Conservation (phyloP, 92 coral and sea anemone genomes). For the Galaxea fascicularis region DNA sequence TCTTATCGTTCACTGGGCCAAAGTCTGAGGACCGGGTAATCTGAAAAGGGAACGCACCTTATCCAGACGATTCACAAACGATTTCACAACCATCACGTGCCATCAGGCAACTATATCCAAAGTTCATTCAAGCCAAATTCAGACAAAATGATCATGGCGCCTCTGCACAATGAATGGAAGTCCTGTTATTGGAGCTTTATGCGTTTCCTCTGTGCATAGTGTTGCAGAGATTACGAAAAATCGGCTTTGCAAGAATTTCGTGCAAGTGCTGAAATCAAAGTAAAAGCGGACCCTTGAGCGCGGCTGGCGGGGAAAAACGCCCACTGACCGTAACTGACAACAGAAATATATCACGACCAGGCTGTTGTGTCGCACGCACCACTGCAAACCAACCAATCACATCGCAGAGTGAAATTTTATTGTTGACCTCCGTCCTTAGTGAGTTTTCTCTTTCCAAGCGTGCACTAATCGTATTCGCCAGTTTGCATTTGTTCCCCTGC, state of each 20-base stretch:
- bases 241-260: neutral
- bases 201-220: neutral
- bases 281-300: neutral
- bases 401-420: neutral
- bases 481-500: neutral
- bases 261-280: neutral
- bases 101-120: neutral
- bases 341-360: neutral
- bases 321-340: slow-evolving; percentile 32
- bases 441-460: neutral
- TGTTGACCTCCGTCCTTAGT: neutral
- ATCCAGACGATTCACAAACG: neutral
- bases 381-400: slow-evolving; percentile 52
- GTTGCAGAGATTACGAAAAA: neutral
- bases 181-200: neutral
- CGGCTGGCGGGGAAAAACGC: neutral
- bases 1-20: neutral
- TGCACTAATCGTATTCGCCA: neutral
- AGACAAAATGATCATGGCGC: neutral
- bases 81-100: slow-evolving; percentile 41
- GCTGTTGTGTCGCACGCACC: slow-evolving; percentile 38
- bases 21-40: slow-evolving; percentile 17
- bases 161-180: neutral
- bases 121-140: slow-evolving; percentile 14
- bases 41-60: neutral